Conservation (phyloP, 2,797 vertebrate species). For the Peromyscus aztecus region DNA sequence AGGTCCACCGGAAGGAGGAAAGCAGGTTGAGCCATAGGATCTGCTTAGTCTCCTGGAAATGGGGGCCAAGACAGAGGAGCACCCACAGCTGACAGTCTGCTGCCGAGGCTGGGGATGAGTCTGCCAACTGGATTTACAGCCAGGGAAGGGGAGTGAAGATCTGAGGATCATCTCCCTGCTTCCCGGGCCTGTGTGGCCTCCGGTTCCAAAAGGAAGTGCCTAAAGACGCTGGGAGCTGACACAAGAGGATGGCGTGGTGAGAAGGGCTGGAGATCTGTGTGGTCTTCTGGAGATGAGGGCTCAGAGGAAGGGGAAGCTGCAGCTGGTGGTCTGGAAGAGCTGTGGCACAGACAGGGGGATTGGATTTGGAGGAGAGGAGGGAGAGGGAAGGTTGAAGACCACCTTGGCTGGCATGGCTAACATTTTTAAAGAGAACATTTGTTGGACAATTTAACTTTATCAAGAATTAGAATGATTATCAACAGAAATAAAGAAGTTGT, state of each 20-base stretch:
- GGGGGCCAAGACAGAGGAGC: too few relatives aligned
- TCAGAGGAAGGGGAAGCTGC: background rate
- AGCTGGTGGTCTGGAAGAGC: background rate
- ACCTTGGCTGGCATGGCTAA: background rate
- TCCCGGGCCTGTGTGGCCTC: background rate
- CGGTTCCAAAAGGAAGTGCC: background rate
- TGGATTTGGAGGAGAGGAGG: background rate
- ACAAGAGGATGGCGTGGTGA: background rate
- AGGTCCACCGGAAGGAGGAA: background rate
- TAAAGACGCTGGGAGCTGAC: background rate
- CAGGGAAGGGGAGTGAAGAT: background rate
- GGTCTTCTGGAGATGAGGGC: background rate
- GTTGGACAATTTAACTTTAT: background rate
- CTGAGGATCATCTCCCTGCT: background rate
- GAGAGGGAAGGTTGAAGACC: background rate
- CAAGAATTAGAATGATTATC: slow-evolving; percentile 61
- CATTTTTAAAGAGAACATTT: slow-evolving; percentile 27
- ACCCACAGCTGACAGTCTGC: background rate
- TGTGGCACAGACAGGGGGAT: too few relatives aligned
- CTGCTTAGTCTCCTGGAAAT: background rate
- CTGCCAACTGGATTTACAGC: background rate
- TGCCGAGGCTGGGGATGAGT: background rate
- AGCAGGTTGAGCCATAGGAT: background rate
- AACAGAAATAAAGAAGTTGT: slow-evolving; percentile 31
- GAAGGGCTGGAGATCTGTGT: background rate